Conservation (phyloP, 2,113 vertebrate species). For the Bubo blakistoni region DNA sequence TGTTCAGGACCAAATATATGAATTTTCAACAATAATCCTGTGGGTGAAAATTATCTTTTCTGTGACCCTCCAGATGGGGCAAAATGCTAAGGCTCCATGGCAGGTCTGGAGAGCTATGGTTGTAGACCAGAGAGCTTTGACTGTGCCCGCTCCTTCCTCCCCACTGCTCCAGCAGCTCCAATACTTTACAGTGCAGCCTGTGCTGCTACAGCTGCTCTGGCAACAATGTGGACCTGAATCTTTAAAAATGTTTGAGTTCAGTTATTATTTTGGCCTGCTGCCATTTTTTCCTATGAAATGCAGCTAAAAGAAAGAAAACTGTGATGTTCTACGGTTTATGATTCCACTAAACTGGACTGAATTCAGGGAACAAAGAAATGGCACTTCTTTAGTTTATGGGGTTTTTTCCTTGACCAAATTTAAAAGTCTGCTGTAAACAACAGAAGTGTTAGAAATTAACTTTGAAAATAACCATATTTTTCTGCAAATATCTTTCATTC, state of each 20-base stretch:
- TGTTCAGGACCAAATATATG: neutral
- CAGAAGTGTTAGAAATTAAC: neutral
- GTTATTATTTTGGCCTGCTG: neutral
- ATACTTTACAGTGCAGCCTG: neutral
- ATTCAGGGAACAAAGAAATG: conserved; percentile 12
- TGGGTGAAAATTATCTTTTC: neutral
- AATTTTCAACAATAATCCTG: neutral
- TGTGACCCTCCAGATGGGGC: neutral
- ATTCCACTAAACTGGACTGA: neutral
- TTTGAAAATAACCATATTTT: neutral
- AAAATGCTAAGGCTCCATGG: rapidly evolving
- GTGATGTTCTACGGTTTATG: neutral
- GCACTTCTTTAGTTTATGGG: neutral
- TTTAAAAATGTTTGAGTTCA: neutral
- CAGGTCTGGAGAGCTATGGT: neutral
- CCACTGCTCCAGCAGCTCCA: neutral
- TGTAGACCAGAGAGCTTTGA: neutral
- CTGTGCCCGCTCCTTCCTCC: neutral
- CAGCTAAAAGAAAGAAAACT: neutral
- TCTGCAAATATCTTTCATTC: neutral
- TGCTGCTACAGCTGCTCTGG: neutral
- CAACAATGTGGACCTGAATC: neutral
- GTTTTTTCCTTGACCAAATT: neutral
- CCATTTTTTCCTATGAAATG: neutral
- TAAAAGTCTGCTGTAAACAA: conserved; percentile 10